These are phyloP conservation scores for Loripinus fragilis DNA, from an alignment of 2,888 invertebrate genomes.

Conservation along the genomic window DNA sequence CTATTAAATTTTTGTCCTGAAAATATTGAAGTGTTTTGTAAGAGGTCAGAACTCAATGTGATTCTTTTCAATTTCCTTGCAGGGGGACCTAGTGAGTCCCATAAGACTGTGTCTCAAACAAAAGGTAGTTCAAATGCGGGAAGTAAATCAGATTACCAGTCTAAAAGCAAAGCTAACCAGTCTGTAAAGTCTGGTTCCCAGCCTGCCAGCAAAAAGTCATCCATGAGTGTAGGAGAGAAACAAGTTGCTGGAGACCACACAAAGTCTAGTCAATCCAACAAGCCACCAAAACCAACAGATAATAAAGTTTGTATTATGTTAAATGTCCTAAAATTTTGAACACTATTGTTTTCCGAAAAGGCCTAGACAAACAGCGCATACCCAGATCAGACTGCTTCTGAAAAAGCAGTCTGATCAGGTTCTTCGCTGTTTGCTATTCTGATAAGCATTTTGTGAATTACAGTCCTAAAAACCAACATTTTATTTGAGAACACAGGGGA, in stretches of 20 bases:
- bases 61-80: neutral
- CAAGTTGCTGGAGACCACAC: neutral
- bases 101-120: constrained; percentile 6
- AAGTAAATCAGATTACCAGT: constrained; percentile 29
- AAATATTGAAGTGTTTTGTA: too few relatives aligned
- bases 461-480: too few relatives aligned
- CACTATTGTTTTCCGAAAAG: too few relatives aligned
- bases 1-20: too few relatives aligned
- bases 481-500: too few relatives aligned
- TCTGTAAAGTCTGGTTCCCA: constrained; percentile 15
- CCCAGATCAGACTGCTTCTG: too few relatives aligned
- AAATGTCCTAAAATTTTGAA: too few relatives aligned
- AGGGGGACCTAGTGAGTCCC: constrained; percentile 14
- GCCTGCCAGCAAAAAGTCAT: constrained; percentile 24
- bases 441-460: too few relatives aligned
- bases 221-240: neutral
- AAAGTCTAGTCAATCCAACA: constrained; percentile 4
- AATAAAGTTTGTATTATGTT: neutral
- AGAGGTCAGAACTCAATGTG: too few relatives aligned
- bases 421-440: too few relatives aligned
- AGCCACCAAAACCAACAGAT: neutral
- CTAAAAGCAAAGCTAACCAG: constrained; percentile 16
- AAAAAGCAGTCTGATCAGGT: too few relatives aligned
- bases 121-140: neutral
- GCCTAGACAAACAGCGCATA: too few relatives aligned